Percentiles rank a stretch among this genome's conserved stretches.
These are phyloP conservation scores for Molossus molossus DNA, from an alignment of 2,797 vertebrate species.

Conservation along the genomic window DNA sequence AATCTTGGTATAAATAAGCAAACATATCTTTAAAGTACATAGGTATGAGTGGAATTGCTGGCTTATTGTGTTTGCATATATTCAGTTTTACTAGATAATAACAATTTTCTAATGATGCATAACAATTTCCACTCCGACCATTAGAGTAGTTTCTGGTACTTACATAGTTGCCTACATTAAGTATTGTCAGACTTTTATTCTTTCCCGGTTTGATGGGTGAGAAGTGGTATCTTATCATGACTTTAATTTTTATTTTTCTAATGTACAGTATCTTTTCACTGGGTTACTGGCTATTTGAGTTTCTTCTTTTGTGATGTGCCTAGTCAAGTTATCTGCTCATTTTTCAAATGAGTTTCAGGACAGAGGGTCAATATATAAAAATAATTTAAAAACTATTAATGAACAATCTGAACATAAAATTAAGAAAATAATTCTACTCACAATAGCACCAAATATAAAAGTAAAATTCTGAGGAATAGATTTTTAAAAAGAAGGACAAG, in stretches of 20 bases:
- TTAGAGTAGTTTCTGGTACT: background rate
- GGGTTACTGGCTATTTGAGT: background rate
- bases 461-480: conserved; percentile 16
- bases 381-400: background rate
- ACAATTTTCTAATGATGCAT: conserved; percentile 2
- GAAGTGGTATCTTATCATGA: background rate
- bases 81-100: conserved; percentile 38
- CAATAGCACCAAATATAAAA: background rate
- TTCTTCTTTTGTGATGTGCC: background rate
- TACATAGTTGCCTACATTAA: background rate
- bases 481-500: conserved; percentile 23
- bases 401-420: background rate
- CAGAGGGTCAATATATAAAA: background rate
- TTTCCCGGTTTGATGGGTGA: background rate
- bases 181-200: background rate
- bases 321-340: background rate
- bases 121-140: background rate
- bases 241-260: conserved; percentile 40
- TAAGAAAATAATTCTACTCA: conserved; percentile 9
- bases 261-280: background rate
- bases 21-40: background rate
- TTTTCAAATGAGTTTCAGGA: conserved; percentile 13
- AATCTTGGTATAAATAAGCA: background rate
- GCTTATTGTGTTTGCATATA: background rate
- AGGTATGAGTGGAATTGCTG: background rate